phyloP scores from a whole-genome alignment of 1,140 invertebrate species.

The Temnothorax longispinosus region DNA sequence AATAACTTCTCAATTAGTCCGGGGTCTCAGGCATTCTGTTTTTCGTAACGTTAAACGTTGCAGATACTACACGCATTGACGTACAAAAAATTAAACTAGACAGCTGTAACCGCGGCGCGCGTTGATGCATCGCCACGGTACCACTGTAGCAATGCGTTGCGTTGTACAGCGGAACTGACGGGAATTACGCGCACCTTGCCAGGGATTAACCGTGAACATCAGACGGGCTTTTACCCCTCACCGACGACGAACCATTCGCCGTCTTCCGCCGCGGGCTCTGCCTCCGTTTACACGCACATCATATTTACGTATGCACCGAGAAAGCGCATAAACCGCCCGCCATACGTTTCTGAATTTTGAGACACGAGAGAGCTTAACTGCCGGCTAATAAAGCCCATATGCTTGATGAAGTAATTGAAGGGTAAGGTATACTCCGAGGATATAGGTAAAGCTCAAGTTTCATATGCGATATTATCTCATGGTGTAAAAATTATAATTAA shows the following conservation, averaged over 20 bases:
- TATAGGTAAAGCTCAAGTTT: not conserved
- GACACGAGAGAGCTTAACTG: not conserved
- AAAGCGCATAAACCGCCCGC: not conserved
- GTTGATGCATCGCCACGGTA: conserved; percentile 5
- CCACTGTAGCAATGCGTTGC: conserved; percentile 21
- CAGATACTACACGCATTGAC: not conserved
- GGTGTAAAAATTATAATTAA: not conserved
- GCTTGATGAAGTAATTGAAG: conserved; percentile 32
- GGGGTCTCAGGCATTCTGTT: not conserved
- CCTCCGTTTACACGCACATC: conserved; percentile 51
- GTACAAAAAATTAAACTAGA: conserved; percentile 69
- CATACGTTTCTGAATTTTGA: conserved; percentile 9
- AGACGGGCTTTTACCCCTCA: conserved; percentile 30
- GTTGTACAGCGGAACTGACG: conserved; percentile 57
- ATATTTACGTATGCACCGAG: conserved; percentile 31
- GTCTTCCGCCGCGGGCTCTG: conserved; percentile 22
- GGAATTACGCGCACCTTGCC: conserved; percentile 68
- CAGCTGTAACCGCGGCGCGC: conserved; percentile 25
- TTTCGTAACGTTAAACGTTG: conserved; percentile 21
- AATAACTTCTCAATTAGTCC: not conserved
- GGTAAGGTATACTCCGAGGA: not conserved
- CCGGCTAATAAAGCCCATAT: not conserved
- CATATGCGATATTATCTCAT: not conserved
- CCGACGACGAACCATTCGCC: conserved; percentile 18
- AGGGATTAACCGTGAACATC: conserved; percentile 69